These are phyloP conservation scores for Pangasianodon hypophthalmus DNA, from an alignment of 2,113 vertebrate genomes.

Conservation along the genomic window DNA sequence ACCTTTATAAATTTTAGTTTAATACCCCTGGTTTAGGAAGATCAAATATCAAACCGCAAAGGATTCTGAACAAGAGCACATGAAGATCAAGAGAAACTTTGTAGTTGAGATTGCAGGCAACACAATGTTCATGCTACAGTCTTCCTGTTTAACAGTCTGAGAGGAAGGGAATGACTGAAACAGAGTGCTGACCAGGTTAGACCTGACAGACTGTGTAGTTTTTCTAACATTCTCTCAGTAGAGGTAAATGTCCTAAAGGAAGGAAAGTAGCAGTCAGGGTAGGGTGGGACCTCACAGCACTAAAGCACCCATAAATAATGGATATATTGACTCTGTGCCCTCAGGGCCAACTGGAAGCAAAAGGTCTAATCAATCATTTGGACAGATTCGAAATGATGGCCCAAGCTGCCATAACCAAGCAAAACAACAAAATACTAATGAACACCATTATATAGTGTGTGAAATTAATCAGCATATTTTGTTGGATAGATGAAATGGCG, in stretches of 20 bases:
- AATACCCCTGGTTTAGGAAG: neutral
- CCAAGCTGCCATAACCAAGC: constrained; percentile 19
- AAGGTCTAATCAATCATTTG: constrained; percentile 53
- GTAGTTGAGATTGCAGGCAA: neutral
- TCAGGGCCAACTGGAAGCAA: constrained; percentile 53
- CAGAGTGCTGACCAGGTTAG: constrained; percentile 33
- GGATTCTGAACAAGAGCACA: neutral
- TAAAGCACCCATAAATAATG: constrained; percentile 56
- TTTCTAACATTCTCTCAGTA: constrained; percentile 50
- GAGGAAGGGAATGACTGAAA: constrained; percentile 23
- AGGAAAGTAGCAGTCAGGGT: constrained; percentile 27
- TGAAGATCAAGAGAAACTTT: neutral
- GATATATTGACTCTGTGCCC: constrained; percentile 50
- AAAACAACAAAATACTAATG: constrained; percentile 37
- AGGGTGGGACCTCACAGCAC: constrained; percentile 44
- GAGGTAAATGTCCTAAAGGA: constrained; percentile 50
- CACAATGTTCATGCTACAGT: neutral
- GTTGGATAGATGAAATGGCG: neutral
- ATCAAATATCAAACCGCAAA: neutral
- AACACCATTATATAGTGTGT: neutral
- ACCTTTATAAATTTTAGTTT: neutral
- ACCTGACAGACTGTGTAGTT: constrained; percentile 29
- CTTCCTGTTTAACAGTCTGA: neutral
- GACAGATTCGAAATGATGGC: constrained; percentile 43
- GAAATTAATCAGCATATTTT: neutral